Base-by-base conservation (phyloP, 2,113 vertebrate species). In the Pseudolaguvia tuberculata region DNA sequence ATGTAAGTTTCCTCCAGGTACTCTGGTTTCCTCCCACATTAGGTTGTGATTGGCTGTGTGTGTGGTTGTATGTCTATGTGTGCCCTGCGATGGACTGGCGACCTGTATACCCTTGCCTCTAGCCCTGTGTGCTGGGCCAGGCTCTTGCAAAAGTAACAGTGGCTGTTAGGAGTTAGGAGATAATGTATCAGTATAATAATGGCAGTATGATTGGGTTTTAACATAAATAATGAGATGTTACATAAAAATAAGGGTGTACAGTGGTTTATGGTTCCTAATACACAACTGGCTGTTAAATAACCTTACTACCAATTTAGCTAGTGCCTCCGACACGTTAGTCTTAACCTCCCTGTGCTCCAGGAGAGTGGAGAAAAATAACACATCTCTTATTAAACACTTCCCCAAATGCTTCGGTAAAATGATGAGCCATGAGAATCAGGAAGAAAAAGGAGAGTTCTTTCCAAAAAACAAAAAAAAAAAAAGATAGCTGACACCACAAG, bases 401-500 rank as follows among this genome's bases (percentile, higher is more conserved):
- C 27, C n/a, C 29, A 29, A 58, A 29, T 58, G 57, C 27, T 59
- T 31, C 20, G 18, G 58, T 11, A 42, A 62, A 21, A 61, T 29
- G 67, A 62, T 66, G 70, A 35, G 25, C 14, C 2, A 31, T 45
- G 72, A 74, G 45, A 52, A 63, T 31, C n/a, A 27, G 63, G 25
- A 50, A 73, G 31, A 65, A 63, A 35, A 61, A n/a, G 62, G 57
- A 67, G 70, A 65, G 52, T 68, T 70, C 53, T 50, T 27, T n/a
- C 55, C 48, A 53, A 56, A 56, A 69, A 78, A 73, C 68, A 77
- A 68, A 53, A 56, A 56, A 69, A 78, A 73, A 73, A 77, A 68
- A 80, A 48, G 70, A 73, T 27, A 73, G 75, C 75, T 77, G 70
- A 80, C 75, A 63, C 70, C 70, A 58, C 42, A 27, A 51, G 79